Evolutionary conservation across 2,888 invertebrate genomes (phyloP).

Genomic region (Auanema freiburgensis): DNA sequence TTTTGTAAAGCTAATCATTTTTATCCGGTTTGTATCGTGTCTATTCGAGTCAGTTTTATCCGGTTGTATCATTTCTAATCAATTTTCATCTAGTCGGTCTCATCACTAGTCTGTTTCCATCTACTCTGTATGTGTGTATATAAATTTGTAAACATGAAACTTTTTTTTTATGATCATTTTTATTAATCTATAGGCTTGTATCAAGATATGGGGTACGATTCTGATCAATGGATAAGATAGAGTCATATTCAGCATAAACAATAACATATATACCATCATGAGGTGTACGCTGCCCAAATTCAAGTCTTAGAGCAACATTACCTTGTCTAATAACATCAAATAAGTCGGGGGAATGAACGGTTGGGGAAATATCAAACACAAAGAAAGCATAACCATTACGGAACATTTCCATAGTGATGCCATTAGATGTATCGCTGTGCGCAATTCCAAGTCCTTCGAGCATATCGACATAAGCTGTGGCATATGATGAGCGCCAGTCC

Average conservation of each 20-base stretch:
- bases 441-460: background rate
- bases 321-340: background rate
- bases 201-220: background rate
- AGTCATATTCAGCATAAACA: background rate
- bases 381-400: background rate
- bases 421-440: background rate
- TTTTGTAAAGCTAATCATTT: too few species aligned
- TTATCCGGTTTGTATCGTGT: too few species aligned
- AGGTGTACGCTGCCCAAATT: background rate
- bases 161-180: too few species aligned
- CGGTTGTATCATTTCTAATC: too few species aligned
- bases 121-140: too few species aligned
- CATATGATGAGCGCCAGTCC: background rate
- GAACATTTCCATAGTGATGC: constrained; percentile 2
- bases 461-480: background rate
- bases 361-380: background rate
- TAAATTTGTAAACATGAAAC: too few species aligned
- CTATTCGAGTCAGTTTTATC: too few species aligned
- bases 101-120: too few species aligned
- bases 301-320: background rate
- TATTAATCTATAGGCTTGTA: too few species aligned
- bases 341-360: too few species aligned
- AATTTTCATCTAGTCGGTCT: too few species aligned
- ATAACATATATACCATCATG: background rate
- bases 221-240: background rate